phyloP scores from a whole-genome alignment of 2,888 invertebrate species.

The Phragmatobia fuliginosa region DNA sequence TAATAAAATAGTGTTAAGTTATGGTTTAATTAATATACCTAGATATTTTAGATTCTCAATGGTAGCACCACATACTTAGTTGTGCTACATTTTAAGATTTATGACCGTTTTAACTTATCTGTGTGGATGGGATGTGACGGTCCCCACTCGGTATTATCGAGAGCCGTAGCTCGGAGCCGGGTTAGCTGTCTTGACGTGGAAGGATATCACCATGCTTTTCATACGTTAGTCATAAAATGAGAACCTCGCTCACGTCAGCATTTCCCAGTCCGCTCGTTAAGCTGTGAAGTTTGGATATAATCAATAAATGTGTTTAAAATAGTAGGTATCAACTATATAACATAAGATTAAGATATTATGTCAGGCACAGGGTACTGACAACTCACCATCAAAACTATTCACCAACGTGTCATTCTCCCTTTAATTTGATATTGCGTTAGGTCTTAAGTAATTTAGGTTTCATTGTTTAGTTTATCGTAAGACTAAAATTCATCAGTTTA shows the following conservation, averaged over 20 bases:
- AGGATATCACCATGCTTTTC: constrained; percentile 63
- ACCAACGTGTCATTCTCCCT: constrained; percentile 29
- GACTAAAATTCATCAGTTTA: constrained; percentile 27
- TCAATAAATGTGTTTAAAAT: constrained; percentile 53
- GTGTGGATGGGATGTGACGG: constrained; percentile 61
- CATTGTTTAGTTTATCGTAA: constrained; percentile 6
- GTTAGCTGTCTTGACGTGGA: constrained; percentile 65
- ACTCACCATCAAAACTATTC: constrained; percentile 50
- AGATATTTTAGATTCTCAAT: not conserved
- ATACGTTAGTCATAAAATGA: constrained; percentile 52
- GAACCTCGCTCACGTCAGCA: constrained; percentile 62
- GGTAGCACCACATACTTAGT: constrained; percentile 8
- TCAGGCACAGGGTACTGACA: constrained; percentile 6
- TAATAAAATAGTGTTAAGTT: no score
- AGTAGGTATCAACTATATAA: no score
- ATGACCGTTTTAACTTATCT: constrained; percentile 66
- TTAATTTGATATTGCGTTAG: constrained; percentile 1
- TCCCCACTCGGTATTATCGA: constrained; percentile 63
- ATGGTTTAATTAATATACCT: no score
- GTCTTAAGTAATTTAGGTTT: not conserved
- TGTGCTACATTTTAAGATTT: constrained; percentile 37
- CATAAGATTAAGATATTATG: no score
- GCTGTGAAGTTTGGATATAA: constrained; percentile 76
- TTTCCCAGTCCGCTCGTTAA: constrained; percentile 67
- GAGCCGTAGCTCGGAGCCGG: constrained; percentile 57